Base-by-base conservation (phyloP, 2,113 vertebrate species). In the Sakesphorus luctuosus region DNA sequence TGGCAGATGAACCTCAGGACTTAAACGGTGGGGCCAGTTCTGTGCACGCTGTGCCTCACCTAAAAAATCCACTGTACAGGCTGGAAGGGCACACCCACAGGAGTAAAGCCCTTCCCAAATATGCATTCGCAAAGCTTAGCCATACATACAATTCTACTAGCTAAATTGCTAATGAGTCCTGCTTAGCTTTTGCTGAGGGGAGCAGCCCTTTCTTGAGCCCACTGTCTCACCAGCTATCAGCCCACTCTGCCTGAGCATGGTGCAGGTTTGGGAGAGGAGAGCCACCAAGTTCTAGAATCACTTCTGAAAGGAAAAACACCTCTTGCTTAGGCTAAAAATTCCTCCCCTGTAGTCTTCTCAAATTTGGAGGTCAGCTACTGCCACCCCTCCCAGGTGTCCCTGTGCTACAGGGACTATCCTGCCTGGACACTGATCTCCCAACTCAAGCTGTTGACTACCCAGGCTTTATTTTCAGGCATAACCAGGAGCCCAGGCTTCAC, bases 221-320 rank as follows among this genome's bases (percentile, higher is more conserved):
- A 13, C 52, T 75, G 23, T 25, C 21, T 12, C 36, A 56, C 17
- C 6, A 12, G 9, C 18, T 1, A 0, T 47, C 43, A 62, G 43
- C 12, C 9, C 1, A 1, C 33, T 74, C 56, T 78, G 10, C 50
- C 20, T 0, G 0, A 38, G 29, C 58, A 33, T 5, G 1, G 29
- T 49, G 24, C 1, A 16, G 15, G 9, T 65, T 47, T 3, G 0
- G 21, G 36, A 88, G 31, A 21, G 0, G 6, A 76, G 4, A 59
- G 29, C 9, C 1, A 1, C 50, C 2, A 2, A 47, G 13, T 44
- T 40, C 17, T 56, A 29, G 62, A 81, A 59, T 68, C 7, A 40
- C 10, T 69, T 63, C 55, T 49, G 58, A 85, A 10, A 23, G 40
- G 20, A 77, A 73, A 86, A 10, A 28, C 11, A 17, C 5, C 7